A percentile compares a stretch with the other conserved stretches of the same genome.
Evolutionary conservation across 2,888 invertebrate species (phyloP).

Genomic region (Caenorhabditis imperialis): DNA sequence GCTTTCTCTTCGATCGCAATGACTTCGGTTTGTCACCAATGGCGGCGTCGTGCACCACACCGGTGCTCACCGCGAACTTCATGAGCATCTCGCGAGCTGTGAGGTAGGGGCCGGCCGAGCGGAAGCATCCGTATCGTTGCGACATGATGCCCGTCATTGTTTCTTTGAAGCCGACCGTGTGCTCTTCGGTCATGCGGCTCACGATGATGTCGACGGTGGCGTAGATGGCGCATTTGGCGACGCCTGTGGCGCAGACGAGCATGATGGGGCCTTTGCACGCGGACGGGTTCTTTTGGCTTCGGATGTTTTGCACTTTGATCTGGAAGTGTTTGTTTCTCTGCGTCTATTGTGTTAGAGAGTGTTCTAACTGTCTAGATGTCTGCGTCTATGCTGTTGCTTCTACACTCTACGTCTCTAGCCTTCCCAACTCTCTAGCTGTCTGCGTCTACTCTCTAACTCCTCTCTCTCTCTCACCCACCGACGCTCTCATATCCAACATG

Average conservation of each 20-base stretch:
- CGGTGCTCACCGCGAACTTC: constrained; percentile 47
- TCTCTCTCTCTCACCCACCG: too few species aligned
- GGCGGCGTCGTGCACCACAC: constrained; percentile 45
- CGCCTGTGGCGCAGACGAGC: constrained; percentile 50
- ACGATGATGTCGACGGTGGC: constrained; percentile 48
- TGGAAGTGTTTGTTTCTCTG: too few species aligned
- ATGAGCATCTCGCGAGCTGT: constrained; percentile 41
- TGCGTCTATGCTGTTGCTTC: background rate
- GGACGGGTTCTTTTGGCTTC: constrained; percentile 23
- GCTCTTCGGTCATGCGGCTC: constrained; percentile 48
- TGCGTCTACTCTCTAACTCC: too few species aligned
- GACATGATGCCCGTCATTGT: constrained; percentile 47
- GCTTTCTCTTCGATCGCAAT: constrained; percentile 4
- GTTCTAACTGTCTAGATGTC: background rate
- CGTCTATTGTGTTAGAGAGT: too few species aligned
- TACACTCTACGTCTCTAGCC: background rate
- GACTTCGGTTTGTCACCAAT: constrained; percentile 29
- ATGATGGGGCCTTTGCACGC: constrained; percentile 45
- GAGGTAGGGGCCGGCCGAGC: constrained; percentile 30
- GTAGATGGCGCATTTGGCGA: constrained; percentile 36
- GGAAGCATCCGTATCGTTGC: constrained; percentile 50
- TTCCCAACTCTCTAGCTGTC: too few species aligned
- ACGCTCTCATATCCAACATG: constrained; percentile 45
- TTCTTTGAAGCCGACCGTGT: constrained; percentile 51
- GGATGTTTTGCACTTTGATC: constrained; percentile 48